Conservation (phyloP, 1,140 invertebrate genomes). For the Calosoma granatense region DNA sequence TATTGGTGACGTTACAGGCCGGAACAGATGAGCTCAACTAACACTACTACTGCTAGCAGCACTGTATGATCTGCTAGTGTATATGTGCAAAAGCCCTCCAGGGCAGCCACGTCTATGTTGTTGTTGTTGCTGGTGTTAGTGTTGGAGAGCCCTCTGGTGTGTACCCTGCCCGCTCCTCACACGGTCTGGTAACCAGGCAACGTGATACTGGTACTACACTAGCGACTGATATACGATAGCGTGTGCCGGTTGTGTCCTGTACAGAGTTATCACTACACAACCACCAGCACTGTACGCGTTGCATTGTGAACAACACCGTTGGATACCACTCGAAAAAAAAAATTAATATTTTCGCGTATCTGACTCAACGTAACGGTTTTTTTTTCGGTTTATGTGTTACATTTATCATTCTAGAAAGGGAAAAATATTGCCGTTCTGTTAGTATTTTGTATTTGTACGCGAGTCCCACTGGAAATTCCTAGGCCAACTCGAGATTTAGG, state of each 20-base stretch:
- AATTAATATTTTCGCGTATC: conserved; percentile 9
- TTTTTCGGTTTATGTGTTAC: conserved; percentile 7
- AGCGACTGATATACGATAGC: not conserved
- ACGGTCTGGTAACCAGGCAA: conserved; percentile 3
- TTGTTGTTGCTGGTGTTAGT: not conserved
- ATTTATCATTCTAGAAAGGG: conserved; percentile 6
- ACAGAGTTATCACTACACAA: not conserved
- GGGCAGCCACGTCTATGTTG: not conserved
- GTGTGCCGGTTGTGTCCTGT: no score
- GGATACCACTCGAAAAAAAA: conserved; percentile 8
- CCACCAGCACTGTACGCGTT: not conserved
- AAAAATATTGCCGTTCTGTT: conserved; percentile 6
- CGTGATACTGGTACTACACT: not conserved
- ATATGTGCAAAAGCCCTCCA: no score
- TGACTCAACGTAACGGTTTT: not conserved
- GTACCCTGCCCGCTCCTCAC: no score
- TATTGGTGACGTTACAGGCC: no score
- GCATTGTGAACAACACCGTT: not conserved
- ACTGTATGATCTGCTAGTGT: no score
- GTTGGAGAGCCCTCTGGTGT: not conserved
- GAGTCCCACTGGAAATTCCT: conserved; percentile 3
- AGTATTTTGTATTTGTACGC: conserved; percentile 3
- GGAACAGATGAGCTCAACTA: no score
- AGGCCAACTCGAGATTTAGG: conserved; percentile 5
- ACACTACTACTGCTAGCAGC: no score